Evolutionary conservation across 2,113 vertebrate genomes (phyloP), one percentile per base, ranked within the genome.

Genomic region (Seriola quinqueradiata): DNA sequence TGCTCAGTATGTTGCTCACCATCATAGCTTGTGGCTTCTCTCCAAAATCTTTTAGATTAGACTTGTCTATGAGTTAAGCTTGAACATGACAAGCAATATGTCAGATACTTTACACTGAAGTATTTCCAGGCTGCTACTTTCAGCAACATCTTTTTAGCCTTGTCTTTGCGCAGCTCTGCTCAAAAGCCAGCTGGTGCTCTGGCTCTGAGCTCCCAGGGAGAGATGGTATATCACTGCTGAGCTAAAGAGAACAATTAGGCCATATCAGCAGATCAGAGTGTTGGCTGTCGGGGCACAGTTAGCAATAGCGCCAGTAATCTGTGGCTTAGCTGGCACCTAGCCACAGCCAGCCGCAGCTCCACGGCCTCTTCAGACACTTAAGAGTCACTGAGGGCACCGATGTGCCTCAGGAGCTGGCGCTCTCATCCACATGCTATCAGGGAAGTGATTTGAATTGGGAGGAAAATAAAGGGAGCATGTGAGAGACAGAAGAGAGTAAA

Each of bases 211-310:
- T 86, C 78, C 70, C 46, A 60, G 54, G 16, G 55, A 74, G 67
- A 82, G 71, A 79, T 32, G 80, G 66, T 70, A 23, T 90, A 89
- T 92, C 92, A 90, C 92, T 88, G 90, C 81, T 6, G 70, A 86
- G 92, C 90, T 87, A 86, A 92, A 88, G 82, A 91, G 92, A 91
- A 92, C 92, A 93, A 94, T 94, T 93, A 93, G 91, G 86, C 89
- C 87, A 75, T 94, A 93, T 93, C 86, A 90, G 88, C 71, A 81
- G 86, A 92, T 90, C 87, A 70, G 77, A 84, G 91, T 63, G 89
- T 82, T 93, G 90, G 87, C 94, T 89, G 89, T 79, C 21, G 13
- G 54, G 80, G 80, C 71, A 79, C 83, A 71, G 91, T 88, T 76
- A 86, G 86, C 88, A 88, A 87, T 86, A 90, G 90, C 60, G 64